Evolutionary conservation across 2,888 invertebrate species (phyloP).

Genomic region (Andrena bicolor): DNA sequence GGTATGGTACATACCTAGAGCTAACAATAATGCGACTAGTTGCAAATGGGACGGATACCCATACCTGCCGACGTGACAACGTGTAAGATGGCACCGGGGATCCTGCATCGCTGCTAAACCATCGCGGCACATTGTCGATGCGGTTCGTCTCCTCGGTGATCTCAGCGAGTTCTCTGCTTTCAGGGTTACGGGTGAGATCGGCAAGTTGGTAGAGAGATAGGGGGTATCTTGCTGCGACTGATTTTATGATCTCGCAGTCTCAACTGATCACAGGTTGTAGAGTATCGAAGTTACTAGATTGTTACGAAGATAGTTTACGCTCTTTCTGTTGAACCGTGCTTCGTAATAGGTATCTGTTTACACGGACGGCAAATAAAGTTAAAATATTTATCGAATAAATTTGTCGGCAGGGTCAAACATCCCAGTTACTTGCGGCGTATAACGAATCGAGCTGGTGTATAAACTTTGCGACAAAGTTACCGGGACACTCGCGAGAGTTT

Average conservation of each 20-base stretch:
- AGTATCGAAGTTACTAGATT: no score
- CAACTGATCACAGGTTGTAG: no score
- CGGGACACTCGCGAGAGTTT: background rate
- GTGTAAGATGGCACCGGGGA: conserved; percentile 65
- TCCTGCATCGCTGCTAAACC: background rate
- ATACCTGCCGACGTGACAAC: conserved; percentile 71
- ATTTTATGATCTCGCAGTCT: no score
- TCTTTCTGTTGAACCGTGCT: background rate
- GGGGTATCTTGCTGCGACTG: no score
- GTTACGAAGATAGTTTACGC: background rate
- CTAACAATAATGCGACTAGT: conserved; percentile 75
- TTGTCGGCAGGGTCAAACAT: conserved; percentile 37
- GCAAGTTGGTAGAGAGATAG: no score
- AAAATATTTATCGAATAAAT: conserved; percentile 55
- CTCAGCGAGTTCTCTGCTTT: no score
- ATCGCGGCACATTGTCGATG: background rate
- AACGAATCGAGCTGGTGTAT: conserved; percentile 36
- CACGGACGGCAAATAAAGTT: conserved; percentile 16
- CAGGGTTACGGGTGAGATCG: no score
- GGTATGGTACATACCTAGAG: conserved; percentile 67
- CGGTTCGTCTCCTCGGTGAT: background rate
- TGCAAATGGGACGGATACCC: conserved; percentile 75
- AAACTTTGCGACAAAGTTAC: conserved; percentile 25
- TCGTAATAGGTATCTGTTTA: conserved; percentile 1
- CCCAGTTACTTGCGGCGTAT: conserved; percentile 44